phyloP scores from a whole-genome alignment of 2,888 invertebrate genomes.

The Oxyscelio sp. region DNA sequence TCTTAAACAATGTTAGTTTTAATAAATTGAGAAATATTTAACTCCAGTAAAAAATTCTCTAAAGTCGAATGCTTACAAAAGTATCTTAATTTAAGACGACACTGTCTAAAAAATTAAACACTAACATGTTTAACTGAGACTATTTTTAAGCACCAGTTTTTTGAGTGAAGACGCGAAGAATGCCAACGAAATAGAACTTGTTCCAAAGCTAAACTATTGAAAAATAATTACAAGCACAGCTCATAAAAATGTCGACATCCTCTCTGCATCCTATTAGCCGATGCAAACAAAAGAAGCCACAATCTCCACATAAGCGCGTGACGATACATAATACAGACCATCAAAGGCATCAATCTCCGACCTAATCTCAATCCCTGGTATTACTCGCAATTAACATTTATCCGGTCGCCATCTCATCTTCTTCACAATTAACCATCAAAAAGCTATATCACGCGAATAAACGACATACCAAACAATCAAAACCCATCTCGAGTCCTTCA shows the following conservation, averaged over 20 bases:
- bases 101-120: too few relatives aligned
- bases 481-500: conserved; percentile 12
- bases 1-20: too few relatives aligned
- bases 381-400: conserved; percentile 24
- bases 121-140: too few relatives aligned
- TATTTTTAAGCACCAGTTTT: too few relatives aligned
- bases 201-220: conserved; percentile 2
- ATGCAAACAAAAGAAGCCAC: background rate
- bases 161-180: too few relatives aligned
- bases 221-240: background rate
- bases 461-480: background rate
- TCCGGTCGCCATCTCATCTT: background rate
- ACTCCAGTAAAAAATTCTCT: too few relatives aligned
- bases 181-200: too few relatives aligned
- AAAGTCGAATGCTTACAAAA: too few relatives aligned
- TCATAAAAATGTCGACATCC: background rate
- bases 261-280: background rate
- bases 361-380: background rate
- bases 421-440: background rate
- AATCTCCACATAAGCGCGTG: background rate
- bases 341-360: too few relatives aligned
- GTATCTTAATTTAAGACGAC: too few relatives aligned
- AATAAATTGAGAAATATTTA: too few relatives aligned
- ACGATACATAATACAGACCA: conserved; percentile 13
- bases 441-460: background rate